Conservation (phyloP, 2,888 invertebrate genomes). For the Nephrotoma flavescens region DNA sequence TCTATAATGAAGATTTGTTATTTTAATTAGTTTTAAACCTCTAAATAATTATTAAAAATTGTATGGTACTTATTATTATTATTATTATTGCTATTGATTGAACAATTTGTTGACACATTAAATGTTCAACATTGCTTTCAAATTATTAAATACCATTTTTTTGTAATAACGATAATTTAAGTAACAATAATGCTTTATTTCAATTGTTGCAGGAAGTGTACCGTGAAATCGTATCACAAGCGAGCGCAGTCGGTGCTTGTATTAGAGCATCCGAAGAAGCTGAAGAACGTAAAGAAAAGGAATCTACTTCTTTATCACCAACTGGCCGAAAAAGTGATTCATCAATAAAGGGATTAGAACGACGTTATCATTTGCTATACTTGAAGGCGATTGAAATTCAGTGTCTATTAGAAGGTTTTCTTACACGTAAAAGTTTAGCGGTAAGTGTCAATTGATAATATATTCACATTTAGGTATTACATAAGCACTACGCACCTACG, state of each 20-base stretch:
- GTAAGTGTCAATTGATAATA: conserved; percentile 28
- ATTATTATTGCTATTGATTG: no score
- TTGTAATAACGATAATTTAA: not conserved
- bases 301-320: conserved; percentile 17
- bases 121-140: not conserved
- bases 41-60: not conserved
- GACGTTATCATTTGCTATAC: conserved; percentile 82
- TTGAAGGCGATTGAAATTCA: conserved; percentile 84
- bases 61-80: no score
- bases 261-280: conserved; percentile 47
- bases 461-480: not conserved
- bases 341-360: conserved; percentile 48
- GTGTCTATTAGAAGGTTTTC: conserved; percentile 72
- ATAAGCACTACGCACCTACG: not conserved
- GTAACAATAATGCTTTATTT: conserved; percentile 7
- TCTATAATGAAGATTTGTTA: not conserved
- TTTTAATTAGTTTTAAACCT: not conserved
- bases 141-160: not conserved
- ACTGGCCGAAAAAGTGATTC: conserved; percentile 26
- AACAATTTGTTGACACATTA: no score
- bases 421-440: conserved; percentile 49
- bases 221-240: conserved; percentile 84
- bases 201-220: conserved; percentile 62
- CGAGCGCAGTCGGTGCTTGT: conserved; percentile 69
- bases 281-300: conserved; percentile 8